Evolutionary conservation across 2,113 vertebrate species (phyloP).

Genomic region (Aix galericulata): DNA sequence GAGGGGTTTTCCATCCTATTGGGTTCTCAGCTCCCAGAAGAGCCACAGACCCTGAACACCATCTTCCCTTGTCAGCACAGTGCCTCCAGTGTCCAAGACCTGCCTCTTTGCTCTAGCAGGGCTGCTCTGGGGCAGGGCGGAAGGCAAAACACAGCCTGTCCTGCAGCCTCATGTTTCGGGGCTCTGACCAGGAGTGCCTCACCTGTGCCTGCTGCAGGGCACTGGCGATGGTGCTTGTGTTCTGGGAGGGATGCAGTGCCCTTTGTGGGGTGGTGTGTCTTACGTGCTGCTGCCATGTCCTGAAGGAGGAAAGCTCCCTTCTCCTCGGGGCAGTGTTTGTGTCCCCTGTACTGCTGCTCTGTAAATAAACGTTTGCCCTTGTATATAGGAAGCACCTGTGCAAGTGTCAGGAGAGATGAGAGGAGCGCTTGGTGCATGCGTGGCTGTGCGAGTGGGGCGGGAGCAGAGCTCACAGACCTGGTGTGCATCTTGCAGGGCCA

Average conservation of each 20-base stretch:
- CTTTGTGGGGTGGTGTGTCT: neutral
- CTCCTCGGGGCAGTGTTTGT: neutral
- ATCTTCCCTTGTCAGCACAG: fast-evolving
- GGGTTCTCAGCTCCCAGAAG: neutral
- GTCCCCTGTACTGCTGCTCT: slow-evolving; percentile 53
- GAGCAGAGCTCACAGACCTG: neutral
- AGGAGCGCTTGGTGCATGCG: neutral
- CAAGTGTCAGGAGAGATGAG: neutral
- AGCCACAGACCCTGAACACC: neutral
- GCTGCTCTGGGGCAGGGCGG: neutral
- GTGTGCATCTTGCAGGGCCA: neutral
- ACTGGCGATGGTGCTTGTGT: neutral
- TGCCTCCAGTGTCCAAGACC: neutral
- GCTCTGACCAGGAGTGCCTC: neutral
- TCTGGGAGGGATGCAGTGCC: neutral
- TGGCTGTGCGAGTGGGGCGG: no score
- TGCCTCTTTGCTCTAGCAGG: neutral
- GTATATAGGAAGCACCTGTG: neutral
- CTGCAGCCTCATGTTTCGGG: neutral
- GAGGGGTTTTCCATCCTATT: neutral
- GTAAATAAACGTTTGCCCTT: slow-evolving; percentile 58
- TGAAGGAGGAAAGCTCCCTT: neutral
- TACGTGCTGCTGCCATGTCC: neutral
- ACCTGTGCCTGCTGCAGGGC: neutral
- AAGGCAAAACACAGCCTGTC: neutral